Percentiles rank a stretch among this genome's conserved stretches.
These are phyloP conservation scores for Palythoa grandiflora DNA, from an alignment of 92 coral and sea anemone species.

Conservation along the genomic window DNA sequence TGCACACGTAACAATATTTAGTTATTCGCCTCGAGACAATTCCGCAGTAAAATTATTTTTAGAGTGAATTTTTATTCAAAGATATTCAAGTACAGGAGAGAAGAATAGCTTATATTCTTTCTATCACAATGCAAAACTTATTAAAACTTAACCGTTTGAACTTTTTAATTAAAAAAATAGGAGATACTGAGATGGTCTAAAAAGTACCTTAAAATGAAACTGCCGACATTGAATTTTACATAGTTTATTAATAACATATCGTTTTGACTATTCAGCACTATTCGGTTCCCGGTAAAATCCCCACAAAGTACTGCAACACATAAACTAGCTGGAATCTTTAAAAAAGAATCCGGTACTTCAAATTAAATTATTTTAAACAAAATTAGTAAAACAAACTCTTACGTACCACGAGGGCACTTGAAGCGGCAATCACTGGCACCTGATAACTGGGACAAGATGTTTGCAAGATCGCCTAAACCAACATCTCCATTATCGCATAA, in stretches of 20 bases:
- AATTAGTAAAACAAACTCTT: no score
- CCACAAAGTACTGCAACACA: no score
- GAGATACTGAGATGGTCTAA: no score
- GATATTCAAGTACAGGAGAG: background rate
- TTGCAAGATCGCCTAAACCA: slow-evolving; percentile 83
- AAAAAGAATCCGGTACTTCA: background rate
- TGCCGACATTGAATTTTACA: no score
- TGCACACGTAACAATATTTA: background rate
- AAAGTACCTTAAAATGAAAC: no score
- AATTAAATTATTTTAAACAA: no score
- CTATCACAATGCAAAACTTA: background rate
- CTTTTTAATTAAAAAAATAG: no score
- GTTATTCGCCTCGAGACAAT: background rate
- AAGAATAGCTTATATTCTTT: background rate
- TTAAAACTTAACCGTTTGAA: no score
- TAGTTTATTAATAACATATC: no score
- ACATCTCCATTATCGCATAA: slow-evolving; percentile 53
- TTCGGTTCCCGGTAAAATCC: no score
- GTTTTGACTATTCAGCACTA: no score
- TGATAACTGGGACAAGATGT: slow-evolving; percentile 80
- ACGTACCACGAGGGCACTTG: slow-evolving; percentile 82
- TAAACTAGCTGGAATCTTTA: no score
- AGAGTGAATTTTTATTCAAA: background rate
- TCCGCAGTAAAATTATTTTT: background rate
- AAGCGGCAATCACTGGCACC: slow-evolving; percentile 81